A percentile compares a stretch with the other conserved stretches of the same genome.
These are phyloP conservation scores for Ceratotherium simum DNA, from an alignment of 2,113 vertebrate species.

Conservation along the genomic window DNA sequence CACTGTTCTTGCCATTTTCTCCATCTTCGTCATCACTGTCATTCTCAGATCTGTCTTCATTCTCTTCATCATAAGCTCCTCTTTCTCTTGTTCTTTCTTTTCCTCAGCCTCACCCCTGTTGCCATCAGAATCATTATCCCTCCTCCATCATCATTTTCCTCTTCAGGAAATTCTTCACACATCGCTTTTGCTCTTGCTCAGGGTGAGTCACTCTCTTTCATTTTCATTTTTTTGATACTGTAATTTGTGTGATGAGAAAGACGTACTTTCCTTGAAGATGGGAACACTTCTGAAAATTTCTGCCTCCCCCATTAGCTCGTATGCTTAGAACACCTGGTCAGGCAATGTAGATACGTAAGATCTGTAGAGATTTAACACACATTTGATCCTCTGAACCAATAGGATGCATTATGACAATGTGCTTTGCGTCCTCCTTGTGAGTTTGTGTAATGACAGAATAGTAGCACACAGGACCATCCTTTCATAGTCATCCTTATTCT, in stretches of 20 bases:
- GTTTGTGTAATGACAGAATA: background rate
- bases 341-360: background rate
- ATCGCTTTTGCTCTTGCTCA: background rate
- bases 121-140: background rate
- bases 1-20: accelerated
- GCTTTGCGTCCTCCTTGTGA: background rate
- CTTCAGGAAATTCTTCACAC: background rate
- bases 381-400: background rate
- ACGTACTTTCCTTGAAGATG: background rate
- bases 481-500: background rate
- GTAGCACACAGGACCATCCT: too few relatives aligned
- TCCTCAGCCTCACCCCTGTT: too few relatives aligned
- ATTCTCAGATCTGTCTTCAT: background rate
- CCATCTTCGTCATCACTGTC: too few relatives aligned
- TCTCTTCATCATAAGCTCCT: accelerated
- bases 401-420: background rate
- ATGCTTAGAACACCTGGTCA: accelerated
- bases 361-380: accelerated
- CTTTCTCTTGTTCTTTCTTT: accelerated
- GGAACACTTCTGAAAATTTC: background rate
- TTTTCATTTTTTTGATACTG: background rate
- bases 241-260: background rate
- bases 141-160: background rate
- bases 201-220: background rate
- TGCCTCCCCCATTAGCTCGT: background rate